Percentiles rank a stretch among this genome's conserved stretches.
Evolutionary conservation across 2,888 invertebrate genomes (phyloP).

Genomic region (Caenorhabditis wallacei): DNA sequence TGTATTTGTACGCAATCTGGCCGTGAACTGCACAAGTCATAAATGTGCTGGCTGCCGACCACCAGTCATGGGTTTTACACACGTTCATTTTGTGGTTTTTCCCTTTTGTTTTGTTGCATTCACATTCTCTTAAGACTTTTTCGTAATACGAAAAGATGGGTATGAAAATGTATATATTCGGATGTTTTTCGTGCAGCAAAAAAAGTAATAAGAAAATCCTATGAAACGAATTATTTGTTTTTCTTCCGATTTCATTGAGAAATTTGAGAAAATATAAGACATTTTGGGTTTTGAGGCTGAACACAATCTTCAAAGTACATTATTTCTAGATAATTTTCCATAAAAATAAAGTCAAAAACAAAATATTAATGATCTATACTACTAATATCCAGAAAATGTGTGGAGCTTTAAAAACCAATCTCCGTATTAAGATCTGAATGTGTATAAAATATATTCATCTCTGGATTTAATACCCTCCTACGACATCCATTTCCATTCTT

Average conservation of each 20-base stretch:
- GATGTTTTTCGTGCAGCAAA: slow-evolving; percentile 2
- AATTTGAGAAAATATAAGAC: too few species aligned
- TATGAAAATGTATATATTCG: slow-evolving; percentile 19
- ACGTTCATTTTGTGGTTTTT: slow-evolving; percentile 11
- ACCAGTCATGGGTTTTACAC: slow-evolving; percentile 17
- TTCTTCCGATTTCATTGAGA: too few species aligned
- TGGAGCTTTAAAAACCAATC: slow-evolving; percentile 3
- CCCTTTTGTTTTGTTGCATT: slow-evolving; percentile 1
- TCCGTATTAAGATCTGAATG: not conserved
- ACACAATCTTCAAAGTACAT: too few species aligned
- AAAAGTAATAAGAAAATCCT: not conserved
- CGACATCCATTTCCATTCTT: not conserved
- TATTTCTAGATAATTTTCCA: too few species aligned
- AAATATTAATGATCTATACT: not conserved
- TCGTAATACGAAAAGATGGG: not conserved
- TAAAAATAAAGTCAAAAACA: not conserved
- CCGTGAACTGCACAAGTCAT: slow-evolving; percentile 47
- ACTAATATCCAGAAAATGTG: not conserved
- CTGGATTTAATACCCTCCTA: slow-evolving; percentile 4
- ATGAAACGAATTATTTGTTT: too few species aligned
- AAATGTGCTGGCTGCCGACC: slow-evolving; percentile 47
- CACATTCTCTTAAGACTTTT: slow-evolving; percentile 2
- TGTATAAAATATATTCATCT: not conserved
- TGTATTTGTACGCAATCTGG: slow-evolving; percentile 37
- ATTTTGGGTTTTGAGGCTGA: too few species aligned